phyloP scores from a whole-genome alignment of 2,113 vertebrate genomes.

The sheep (Ovis aries) region ARS-UI_Ramb_v3.0 NC_056065.1:78146001-78146500 shows the following conservation, averaged over 20 bases:
- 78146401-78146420: neutral
- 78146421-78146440: neutral
- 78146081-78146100: neutral
- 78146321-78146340: neutral
- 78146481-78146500: neutral
- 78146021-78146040: neutral
- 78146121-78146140: neutral
- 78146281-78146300: neutral
- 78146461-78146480: neutral
- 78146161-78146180: neutral
- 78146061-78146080: accelerated
- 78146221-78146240: neutral
- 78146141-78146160: neutral
- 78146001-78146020: neutral
- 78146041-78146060: neutral
- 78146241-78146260: neutral
- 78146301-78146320: neutral
- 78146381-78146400: neutral
- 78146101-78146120: neutral
- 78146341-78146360: neutral
- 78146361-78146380: neutral
- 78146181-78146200: neutral
- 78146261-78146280: neutral
- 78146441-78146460: neutral
- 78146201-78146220: neutral